phyloP scores from a whole-genome alignment of 2,113 vertebrate genomes.

The Hemiscyllium ocellatum region DNA sequence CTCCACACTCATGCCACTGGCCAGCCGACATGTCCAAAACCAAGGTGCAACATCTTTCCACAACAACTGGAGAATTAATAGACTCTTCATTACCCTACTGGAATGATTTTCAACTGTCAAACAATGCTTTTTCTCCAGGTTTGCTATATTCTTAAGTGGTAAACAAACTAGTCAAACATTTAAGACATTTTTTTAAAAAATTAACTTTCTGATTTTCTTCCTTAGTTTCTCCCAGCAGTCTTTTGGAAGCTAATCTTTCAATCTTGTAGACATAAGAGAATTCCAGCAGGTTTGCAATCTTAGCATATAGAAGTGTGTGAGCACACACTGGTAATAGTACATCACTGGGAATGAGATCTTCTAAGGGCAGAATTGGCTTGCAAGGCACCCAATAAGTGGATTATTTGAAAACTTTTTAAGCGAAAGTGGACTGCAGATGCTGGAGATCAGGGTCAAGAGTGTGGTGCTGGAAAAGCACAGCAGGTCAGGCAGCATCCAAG shows the following conservation, averaged over 20 bases:
- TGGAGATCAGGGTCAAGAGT: too few species aligned
- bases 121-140: not conserved
- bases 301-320: not conserved
- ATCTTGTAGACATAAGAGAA: not conserved
- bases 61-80: not conserved
- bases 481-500: too few species aligned
- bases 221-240: not conserved
- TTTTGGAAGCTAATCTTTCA: not conserved
- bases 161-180: not conserved
- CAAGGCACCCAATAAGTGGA: too few species aligned
- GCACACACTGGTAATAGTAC: not conserved
- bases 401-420: too few species aligned
- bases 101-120: not conserved
- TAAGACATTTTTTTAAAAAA: not conserved
- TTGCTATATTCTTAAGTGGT: not conserved
- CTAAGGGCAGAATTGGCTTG: too few species aligned
- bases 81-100: not conserved
- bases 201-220: not conserved
- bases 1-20: not conserved
- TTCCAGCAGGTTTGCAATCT: not conserved
- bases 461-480: too few species aligned
- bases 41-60: not conserved
- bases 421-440: too few species aligned
- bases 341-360: too few species aligned
- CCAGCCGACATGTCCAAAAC: not conserved